Conservation (phyloP, 2,113 vertebrate species). For the Emydocephalus ijimae region DNA sequence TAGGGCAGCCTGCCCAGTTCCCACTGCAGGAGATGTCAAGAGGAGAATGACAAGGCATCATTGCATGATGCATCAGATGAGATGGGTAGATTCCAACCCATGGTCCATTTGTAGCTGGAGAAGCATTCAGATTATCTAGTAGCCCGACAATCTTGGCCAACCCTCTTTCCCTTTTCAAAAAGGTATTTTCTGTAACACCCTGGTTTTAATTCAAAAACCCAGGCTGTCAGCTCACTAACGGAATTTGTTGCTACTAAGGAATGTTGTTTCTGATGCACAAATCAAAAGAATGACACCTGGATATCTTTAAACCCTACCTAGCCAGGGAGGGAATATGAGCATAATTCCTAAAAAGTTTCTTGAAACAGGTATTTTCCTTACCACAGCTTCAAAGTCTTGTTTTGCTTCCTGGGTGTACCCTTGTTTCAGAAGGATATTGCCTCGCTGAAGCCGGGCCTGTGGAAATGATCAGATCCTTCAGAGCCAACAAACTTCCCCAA, state of each 20-base stretch:
- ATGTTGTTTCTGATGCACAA: too few relatives aligned
- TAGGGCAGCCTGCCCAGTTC: not conserved
- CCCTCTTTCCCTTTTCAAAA: not conserved
- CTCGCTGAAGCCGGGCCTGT: constrained; percentile 78
- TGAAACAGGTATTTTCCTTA: constrained; percentile 36
- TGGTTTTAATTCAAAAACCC: not conserved
- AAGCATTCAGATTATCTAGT: not conserved
- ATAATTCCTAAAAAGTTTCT: not conserved
- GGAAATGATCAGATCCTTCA: not conserved
- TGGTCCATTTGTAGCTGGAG: not conserved
- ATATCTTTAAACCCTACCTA: not conserved
- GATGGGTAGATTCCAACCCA: not conserved
- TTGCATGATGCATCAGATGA: not conserved
- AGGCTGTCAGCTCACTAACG: not conserved
- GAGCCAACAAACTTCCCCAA: not conserved
- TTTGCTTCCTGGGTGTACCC: constrained; percentile 71
- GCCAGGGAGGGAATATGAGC: not conserved
- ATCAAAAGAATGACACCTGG: not conserved
- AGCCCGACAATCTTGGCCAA: not conserved
- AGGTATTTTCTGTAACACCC: not conserved
- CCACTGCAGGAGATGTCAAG: not conserved
- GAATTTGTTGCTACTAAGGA: too few relatives aligned
- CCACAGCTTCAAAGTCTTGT: constrained; percentile 78
- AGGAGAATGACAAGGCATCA: not conserved
- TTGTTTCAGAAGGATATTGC: constrained; percentile 79